Evolutionary conservation across 2,888 invertebrate genomes (phyloP).

Genomic region (Crioceris asparagi): DNA sequence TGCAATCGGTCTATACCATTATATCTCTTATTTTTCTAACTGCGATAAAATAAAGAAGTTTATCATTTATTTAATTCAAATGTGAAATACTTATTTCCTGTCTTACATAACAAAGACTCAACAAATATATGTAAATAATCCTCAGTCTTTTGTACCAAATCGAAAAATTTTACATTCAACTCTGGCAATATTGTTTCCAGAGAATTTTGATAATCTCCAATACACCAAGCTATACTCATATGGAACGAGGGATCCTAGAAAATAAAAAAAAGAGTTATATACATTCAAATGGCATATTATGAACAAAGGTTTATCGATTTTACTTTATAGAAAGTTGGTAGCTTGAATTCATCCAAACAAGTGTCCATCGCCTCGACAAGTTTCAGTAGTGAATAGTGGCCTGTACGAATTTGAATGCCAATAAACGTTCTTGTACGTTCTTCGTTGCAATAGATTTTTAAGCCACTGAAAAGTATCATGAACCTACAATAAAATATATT

Average conservation of each 20-base stretch:
- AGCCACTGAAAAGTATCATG: slow-evolving; percentile 45
- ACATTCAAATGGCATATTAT: not conserved
- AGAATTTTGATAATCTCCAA: slow-evolving; percentile 51
- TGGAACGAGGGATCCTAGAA: slow-evolving; percentile 75
- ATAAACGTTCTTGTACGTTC: slow-evolving; percentile 77
- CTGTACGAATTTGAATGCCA: slow-evolving; percentile 53
- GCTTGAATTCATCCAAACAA: slow-evolving; percentile 60
- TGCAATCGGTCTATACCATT: no score
- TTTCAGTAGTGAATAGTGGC: slow-evolving; percentile 44
- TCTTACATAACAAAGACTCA: slow-evolving; percentile 54
- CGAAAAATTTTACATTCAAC: slow-evolving; percentile 40
- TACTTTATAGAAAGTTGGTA: slow-evolving; percentile 71
- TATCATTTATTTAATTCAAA: no score
- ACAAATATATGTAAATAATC: slow-evolving; percentile 43
- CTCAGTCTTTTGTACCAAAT: slow-evolving; percentile 33
- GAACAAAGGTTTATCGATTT: slow-evolving; percentile 18
- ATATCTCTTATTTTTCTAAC: no score
- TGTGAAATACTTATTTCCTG: slow-evolving; percentile 53
- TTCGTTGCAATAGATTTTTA: slow-evolving; percentile 73
- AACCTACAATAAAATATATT: slow-evolving; percentile 43
- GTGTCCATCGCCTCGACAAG: slow-evolving; percentile 53
- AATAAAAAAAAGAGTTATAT: slow-evolving; percentile 15
- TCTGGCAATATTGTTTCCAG: slow-evolving; percentile 40
- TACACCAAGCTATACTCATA: slow-evolving; percentile 70
- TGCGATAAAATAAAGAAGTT: no score